Conservation (phyloP, 2,888 invertebrate species). For the Cryptophagus acutangulus region DNA sequence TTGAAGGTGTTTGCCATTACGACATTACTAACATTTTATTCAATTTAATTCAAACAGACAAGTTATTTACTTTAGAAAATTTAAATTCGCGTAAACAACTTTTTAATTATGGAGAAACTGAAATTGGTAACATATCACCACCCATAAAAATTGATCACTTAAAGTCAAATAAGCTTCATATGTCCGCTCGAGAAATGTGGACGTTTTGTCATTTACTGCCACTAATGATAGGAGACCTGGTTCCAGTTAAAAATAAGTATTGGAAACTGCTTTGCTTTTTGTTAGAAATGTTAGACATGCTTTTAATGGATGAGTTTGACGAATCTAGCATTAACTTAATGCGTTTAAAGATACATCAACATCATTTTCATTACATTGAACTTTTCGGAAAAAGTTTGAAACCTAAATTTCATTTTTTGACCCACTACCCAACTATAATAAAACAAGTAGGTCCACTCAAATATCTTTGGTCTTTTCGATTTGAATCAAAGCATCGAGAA, state of each 20-base stretch:
- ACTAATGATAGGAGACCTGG: slow-evolving; percentile 18
- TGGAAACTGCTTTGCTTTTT: slow-evolving; percentile 12
- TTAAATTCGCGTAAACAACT: slow-evolving; percentile 17
- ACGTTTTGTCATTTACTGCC: slow-evolving; percentile 20
- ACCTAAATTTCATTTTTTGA: slow-evolving; percentile 12
- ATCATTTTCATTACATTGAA: slow-evolving; percentile 5
- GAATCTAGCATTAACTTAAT: background rate
- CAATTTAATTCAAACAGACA: slow-evolving; percentile 14
- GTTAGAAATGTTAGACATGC: too few species aligned
- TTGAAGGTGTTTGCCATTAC: slow-evolving; percentile 15
- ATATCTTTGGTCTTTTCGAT: slow-evolving; percentile 11
- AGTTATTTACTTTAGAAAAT: slow-evolving; percentile 16
- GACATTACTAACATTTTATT: slow-evolving; percentile 12
- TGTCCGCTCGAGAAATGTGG: slow-evolving; percentile 22
- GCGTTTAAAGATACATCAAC: background rate
- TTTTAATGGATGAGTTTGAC: slow-evolving; percentile 5
- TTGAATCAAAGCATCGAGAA: slow-evolving; percentile 10
- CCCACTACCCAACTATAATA: slow-evolving; percentile 12
- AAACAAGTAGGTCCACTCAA: slow-evolving; percentile 10
- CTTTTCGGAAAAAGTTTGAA: slow-evolving; percentile 9
- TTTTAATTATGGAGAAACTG: slow-evolving; percentile 21
- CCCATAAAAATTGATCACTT: slow-evolving; percentile 2
- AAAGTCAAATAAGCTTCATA: slow-evolving; percentile 9
- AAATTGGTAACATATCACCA: slow-evolving; percentile 17
- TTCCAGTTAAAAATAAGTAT: slow-evolving; percentile 15